Conservation (phyloP, 2,888 invertebrate genomes). For the Torymus auratus region DNA sequence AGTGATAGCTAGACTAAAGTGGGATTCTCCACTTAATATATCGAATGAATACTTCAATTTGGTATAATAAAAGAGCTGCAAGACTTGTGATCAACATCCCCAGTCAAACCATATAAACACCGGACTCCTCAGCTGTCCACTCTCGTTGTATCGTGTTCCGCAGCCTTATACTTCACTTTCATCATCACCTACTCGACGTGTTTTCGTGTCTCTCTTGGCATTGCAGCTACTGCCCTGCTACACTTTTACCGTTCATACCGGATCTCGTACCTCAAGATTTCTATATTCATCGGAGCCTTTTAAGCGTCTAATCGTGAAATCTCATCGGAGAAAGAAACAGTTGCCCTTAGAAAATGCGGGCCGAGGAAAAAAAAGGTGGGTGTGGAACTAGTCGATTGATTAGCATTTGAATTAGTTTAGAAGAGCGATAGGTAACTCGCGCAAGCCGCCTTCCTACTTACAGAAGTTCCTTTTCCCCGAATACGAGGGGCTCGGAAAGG, state of each 20-base stretch:
- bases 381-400: conserved; percentile 11
- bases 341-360: not conserved
- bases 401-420: conserved; percentile 29
- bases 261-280: conserved; percentile 39
- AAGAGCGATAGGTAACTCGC: not conserved
- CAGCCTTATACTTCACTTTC: conserved; percentile 28
- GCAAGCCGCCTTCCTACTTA: too few species aligned
- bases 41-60: too few species aligned
- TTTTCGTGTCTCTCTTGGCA: not conserved
- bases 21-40: too few species aligned
- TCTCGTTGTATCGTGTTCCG: conserved; percentile 29
- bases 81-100: too few species aligned
- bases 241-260: conserved; percentile 47
- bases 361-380: not conserved
- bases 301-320: conserved; percentile 47
- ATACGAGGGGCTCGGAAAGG: not conserved
- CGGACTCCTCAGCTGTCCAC: not conserved
- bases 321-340: not conserved
- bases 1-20: too few species aligned
- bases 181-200: not conserved
- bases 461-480: not conserved
- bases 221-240: not conserved
- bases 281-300: conserved; percentile 19
- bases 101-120: conserved; percentile 2
- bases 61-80: too few species aligned